Base-by-base conservation (phyloP, 92 coral and sea anemone genomes). In the Blastomussa wellsi region DNA sequence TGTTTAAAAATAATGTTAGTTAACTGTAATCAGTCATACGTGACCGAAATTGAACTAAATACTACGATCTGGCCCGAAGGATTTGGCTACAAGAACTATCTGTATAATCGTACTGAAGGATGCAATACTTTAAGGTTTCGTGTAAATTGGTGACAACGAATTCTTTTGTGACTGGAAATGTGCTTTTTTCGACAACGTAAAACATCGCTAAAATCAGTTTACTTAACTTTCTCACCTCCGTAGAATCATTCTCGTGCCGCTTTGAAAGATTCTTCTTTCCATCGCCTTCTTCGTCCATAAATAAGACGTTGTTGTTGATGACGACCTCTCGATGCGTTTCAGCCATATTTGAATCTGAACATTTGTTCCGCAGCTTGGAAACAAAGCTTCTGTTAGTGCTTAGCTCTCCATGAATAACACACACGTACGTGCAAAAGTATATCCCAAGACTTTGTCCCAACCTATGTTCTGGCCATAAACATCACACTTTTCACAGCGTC, bases 221-320 rank as follows among this genome's bases (percentile, higher is more conserved):
- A 20, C 24, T 36, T 2, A 38, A 20, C 67, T 7, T 49, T 33
- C 76, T 71, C 64, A 82, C 79, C 86, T 71, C 52, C 2, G 37
- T 55, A 16, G 32, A 26, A 55, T 82, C 41, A 73, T 37, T 52
- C 16, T 49, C 70, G 1, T 26, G 69, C 26, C 74, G 17, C 53
- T 70, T 82, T 28, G 52, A 51, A 8, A 71, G 52, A 36, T 52
- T 65, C 55, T 51, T 49, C 31, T 44, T 12, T 36, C 31, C 35
- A 19, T 71, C 38, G 35, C 71, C 52, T 82, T 53, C 32, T 24
- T 53, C 38, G 4, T 71, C 79, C 78, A 71, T 28, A 10, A n/a
- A 65, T 11, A 67, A 5, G 32, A 52, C 52, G 78, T 51, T 82
- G 53, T 82, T 82, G 37, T 82, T 82, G 29, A 42, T 47, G 12